Base-by-base conservation (phyloP, 2,888 invertebrate species). In the Diachrysia chrysitis region DNA sequence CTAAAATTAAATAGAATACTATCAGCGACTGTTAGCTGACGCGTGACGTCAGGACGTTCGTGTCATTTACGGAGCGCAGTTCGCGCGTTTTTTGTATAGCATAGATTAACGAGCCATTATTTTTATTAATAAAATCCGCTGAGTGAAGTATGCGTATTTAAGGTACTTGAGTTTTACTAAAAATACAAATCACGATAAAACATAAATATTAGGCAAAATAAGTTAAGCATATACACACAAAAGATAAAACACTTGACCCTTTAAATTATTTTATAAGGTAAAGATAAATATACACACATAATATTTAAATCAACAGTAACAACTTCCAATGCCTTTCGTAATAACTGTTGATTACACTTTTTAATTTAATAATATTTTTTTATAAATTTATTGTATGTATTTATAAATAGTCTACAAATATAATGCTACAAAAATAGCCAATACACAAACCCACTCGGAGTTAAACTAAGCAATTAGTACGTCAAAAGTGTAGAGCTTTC, bases 1-100 rank as follows among this genome's bases (percentile, higher is more conserved):
- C 58, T 72, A 89, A 90, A 90, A 91, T 89, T 90, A 87, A 90
- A 89, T 85, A 87, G 82, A 85, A 87, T 88, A 89, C 87, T 88
- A 85, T 86, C 85, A 84, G 83, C 85, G 81, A 85, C 78, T 85
- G 86, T 85, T 85, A 83, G 82, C 84, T 89, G 89, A 89, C 86
- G 89, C 88, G 87, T 85, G 85, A 86, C 80, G 76, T 71, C 75
- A 69, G 60, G 70, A 42, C 60, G 42, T 69, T 71, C 71, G 71
- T 73, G 72, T 63, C 75, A 79, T 79, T 59, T 74, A 64, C 69
- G 73, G 73, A 80, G 73, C 80, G 75, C 76, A 71, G 60, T 66
- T 73, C 53, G 56, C 14, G 54, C 60, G 64, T 23, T 54, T 54
- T 54, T 54, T 54, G 16, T 54, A 4, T 6, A 51, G 9, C n/a